Evolutionary conservation across 2,888 invertebrate genomes (phyloP), one percentile per base, ranked within the genome.

Genomic region (Crematogaster levior): DNA sequence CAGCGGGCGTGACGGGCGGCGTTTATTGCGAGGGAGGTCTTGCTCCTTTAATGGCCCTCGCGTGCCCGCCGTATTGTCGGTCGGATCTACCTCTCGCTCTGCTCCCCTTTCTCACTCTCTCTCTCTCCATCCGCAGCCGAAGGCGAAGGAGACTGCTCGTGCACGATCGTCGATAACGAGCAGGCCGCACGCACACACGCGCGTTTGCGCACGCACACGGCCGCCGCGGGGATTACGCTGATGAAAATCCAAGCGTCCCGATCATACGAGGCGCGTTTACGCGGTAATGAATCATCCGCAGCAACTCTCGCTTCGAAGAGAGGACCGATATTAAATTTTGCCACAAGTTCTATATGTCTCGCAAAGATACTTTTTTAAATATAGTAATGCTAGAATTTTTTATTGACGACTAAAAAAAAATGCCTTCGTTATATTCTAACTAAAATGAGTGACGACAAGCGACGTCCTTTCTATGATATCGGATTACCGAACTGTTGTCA

Each of bases 1-100:
- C 81, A 77, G 68, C 61, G 68, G 83, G 84, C 79, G 84, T 84
- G 84, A 84, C 84, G 84, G 40, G 68, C 77, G 85, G 82, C 82
- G 83, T 83, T 79, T 86, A 85, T 85, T 79, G 83, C 84, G 81
- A 82, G 83, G 83, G 88, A 86, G 89, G 88, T 89, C 86, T 84
- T 87, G 88, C 86, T 89, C 88, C 90, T 90, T 89, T 90, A 90
- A 90, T 90, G 89, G 90, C 85, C 85, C 86, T 90, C 86, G 90
- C 90, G 90, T 90, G 89, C 89, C 86, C 84, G 84, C 87, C 84
- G 84, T 85, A 88, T 89, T 56, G 77, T 89, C 84, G 86, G 72
- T 48, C 46, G 82, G 58, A 48, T 79, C 66, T 77, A 46, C 46
- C 80, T 27, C 48, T 21, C 79, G 34, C 43, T 21, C 74, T 65